Evolutionary conservation across 2,888 invertebrate genomes (phyloP), one percentile per base, ranked within the genome.

Genomic region (Poecilus cupreus): DNA sequence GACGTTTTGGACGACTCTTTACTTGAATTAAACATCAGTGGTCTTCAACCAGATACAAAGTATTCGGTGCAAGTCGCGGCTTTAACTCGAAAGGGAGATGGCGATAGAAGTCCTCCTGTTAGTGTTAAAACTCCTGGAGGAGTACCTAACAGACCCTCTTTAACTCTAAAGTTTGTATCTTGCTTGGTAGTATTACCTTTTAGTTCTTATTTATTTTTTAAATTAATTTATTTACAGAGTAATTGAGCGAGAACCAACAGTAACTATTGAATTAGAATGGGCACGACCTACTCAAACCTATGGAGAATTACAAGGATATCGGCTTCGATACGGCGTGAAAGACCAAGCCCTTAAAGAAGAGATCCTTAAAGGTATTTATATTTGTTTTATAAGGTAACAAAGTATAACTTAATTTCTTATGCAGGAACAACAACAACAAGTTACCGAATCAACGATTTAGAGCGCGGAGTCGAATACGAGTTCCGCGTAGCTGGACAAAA

Each of bases 401-500:
- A n/a, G n/a, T n/a, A n/a, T n/a, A n/a, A n/a, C n/a, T n/a, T n/a
- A n/a, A n/a, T n/a, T 78, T 43, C 16, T 49, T 32, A 83, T 84
- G 18, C 72, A 88, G 88, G 88, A 75, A 92, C 93, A 0, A 93
- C 94, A 87, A 91, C 92, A 72, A 93, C 91, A 64, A 93, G 92
- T 3, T 94, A 94, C 86, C 93, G 93, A 85, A 94, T 97, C 82
- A 93, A 92, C 84, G 95, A 96, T 87, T 90, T 97, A 70, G 98
- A 98, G 89, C 93, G 96, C 83, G 98, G 98, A 0, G 96, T 97
- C 0, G 95, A 96, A 85, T 99, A 99, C 89, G 98, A 99, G 89
- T 98, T 99, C 88, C 92, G 98, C 83, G 94, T 99, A n/a, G 95
- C 98, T 10, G 99, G 98, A 4, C 95, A 95, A 88, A 99, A 99